Evolutionary conservation across 2,113 vertebrate genomes (phyloP).

Genomic region (Takifugu bimaculatus): DNA sequence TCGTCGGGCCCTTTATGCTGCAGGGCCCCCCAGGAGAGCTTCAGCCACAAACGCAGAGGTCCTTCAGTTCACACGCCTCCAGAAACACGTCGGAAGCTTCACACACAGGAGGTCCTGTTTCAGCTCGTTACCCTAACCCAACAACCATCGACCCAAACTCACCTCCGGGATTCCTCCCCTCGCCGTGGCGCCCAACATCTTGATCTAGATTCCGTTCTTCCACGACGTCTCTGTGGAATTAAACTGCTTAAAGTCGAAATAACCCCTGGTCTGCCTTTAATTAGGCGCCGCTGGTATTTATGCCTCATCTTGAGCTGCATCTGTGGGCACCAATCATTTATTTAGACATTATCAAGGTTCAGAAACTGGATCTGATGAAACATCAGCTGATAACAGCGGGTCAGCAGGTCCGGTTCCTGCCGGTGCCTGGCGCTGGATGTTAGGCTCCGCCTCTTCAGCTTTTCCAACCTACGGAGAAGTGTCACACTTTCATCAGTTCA

Average conservation of each 20-base stretch:
- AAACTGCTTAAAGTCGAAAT: too few relatives aligned
- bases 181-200: too few relatives aligned
- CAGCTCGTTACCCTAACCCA: too few relatives aligned
- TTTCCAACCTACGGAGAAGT: slow-evolving; percentile 29
- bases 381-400: slow-evolving; percentile 1
- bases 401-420: slow-evolving; percentile 10
- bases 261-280: too few relatives aligned
- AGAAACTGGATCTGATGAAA: slow-evolving; percentile 24
- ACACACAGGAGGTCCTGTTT: too few relatives aligned
- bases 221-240: too few relatives aligned
- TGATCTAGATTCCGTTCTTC: too few relatives aligned
- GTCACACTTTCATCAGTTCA: slow-evolving; percentile 51
- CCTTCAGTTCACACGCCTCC: slow-evolving; percentile 33
- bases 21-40: slow-evolving; percentile 29
- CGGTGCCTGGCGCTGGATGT: slow-evolving; percentile 50
- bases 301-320: not conserved
- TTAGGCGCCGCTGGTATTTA: too few relatives aligned
- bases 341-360: not conserved
- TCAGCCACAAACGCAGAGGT: slow-evolving; percentile 51
- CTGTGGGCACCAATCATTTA: not conserved
- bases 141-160: too few relatives aligned
- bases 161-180: too few relatives aligned
- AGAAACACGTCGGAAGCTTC: slow-evolving; percentile 16
- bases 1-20: slow-evolving; percentile 43
- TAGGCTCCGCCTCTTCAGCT: slow-evolving; percentile 14